phyloP scores from a whole-genome alignment of 2,797 vertebrate genomes.

The Lithobates pipiens region DNA sequence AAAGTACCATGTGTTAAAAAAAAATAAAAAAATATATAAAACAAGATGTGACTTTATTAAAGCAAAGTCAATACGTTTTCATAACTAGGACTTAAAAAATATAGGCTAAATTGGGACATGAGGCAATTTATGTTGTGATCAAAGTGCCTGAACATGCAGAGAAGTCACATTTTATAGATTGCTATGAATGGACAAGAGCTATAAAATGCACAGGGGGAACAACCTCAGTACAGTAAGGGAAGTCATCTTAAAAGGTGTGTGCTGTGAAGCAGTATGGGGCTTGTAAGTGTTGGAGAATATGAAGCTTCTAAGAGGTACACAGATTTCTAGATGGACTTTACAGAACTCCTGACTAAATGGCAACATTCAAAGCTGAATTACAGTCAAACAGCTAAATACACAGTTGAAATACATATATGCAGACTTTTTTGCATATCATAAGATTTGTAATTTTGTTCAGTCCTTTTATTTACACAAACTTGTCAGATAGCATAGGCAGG shows the following conservation, averaged over 20 bases:
- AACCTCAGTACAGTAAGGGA: conserved; percentile 11
- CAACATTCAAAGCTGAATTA: too few relatives aligned
- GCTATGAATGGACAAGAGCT: conserved; percentile 13
- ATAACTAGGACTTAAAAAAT: background rate
- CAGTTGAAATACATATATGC: too few relatives aligned
- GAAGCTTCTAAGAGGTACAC: background rate
- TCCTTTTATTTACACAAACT: too few relatives aligned
- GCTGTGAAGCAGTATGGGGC: conserved; percentile 10
- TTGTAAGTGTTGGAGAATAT: background rate
- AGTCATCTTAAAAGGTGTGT: conserved; percentile 2
- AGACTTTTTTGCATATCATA: too few relatives aligned
- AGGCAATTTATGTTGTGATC: conserved; percentile 15
- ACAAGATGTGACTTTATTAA: conserved; percentile 21
- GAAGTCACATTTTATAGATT: conserved; percentile 24
- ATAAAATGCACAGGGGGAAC: conserved; percentile 32
- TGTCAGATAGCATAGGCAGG: too few relatives aligned
- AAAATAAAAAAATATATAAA: background rate
- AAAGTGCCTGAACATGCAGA: conserved; percentile 6
- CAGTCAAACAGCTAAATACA: too few relatives aligned
- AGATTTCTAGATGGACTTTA: background rate
- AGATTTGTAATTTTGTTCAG: too few relatives aligned
- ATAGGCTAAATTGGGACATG: background rate
- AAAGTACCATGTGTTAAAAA: background rate
- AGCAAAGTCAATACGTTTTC: conserved; percentile 22
- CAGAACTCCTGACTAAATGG: too few relatives aligned